Evolutionary conservation across 2,797 vertebrate genomes (phyloP), one percentile per base, ranked within the genome.

Genomic region (Sebastes nivosus): DNA sequence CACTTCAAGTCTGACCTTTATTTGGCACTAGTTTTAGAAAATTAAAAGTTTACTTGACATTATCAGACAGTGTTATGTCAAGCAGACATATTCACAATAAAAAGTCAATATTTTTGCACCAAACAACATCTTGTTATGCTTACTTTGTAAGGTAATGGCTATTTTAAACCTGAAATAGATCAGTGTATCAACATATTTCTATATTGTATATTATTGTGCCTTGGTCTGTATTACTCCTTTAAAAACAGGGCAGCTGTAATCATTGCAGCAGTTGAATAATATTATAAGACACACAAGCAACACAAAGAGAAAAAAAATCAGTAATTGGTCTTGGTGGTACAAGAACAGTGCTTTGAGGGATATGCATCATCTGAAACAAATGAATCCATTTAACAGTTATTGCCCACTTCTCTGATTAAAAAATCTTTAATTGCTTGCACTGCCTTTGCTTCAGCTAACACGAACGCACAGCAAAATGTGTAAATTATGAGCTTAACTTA

Each of bases 401-500:
- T 57, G 46, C 38, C 54, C 36, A 73, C 32, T 46, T 67, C 16
- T 67, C 5, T 55, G 24, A 85, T 69, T 42, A 38, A 67, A 50
- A n/a, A 22, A 27, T 13, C 4, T 77, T 57, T 54, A 22, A 73
- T 50, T 52, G 46, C 67, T 73, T 27, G 11, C 55, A 20, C 18
- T 16, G 29, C 10, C 22, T 64, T 72, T 74, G 27, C 69, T 65
- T 73, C 27, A 38, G n/a, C 58, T 36, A 12, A 46, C 16, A 42
- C 9, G 29, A 68, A 34, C 22, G 16, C 34, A 20, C 36, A 70
- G 72, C 52, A 64, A 80, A 80, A 68, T n/a, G 14, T 64, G 58
- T 32, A 81, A 77, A 79, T 75, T 4, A 72, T 38, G 52, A 54
- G 58, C 20, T 78, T 8, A 71, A 80, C 24, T 80, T 75, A 75